These are phyloP conservation scores for Tetropium fuscum DNA, from an alignment of 2,888 invertebrate genomes.

Conservation along the genomic window DNA sequence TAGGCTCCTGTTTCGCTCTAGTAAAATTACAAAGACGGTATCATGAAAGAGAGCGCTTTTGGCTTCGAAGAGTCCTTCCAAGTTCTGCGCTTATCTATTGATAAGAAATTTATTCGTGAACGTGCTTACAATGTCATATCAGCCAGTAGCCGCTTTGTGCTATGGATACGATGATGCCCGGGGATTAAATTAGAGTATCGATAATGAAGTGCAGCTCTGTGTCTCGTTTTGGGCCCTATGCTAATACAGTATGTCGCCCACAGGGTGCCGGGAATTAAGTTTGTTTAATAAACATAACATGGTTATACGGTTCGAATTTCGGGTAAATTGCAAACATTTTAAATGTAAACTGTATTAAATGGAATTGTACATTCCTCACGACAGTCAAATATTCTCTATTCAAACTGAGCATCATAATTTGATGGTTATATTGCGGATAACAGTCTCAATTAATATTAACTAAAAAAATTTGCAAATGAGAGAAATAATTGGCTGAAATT, in stretches of 20 bases:
- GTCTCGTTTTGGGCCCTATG: constrained; percentile 1
- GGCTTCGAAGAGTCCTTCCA: constrained; percentile 15
- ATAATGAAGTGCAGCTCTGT: constrained; percentile 2
- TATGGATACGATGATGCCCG: constrained; percentile 11
- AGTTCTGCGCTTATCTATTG: constrained; percentile 18
- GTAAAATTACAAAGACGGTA: constrained; percentile 16
- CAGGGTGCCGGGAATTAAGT: constrained; percentile 8
- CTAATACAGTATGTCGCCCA: constrained; percentile 4
- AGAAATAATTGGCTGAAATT: too few relatives aligned
- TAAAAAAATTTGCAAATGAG: too few relatives aligned
- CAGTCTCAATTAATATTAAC: too few relatives aligned
- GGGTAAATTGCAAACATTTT: too few relatives aligned
- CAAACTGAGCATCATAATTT: too few relatives aligned
- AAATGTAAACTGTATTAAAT: too few relatives aligned
- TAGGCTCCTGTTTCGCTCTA: constrained; percentile 9
- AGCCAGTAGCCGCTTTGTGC: constrained; percentile 17
- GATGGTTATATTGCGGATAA: too few relatives aligned
- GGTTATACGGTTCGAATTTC: too few relatives aligned
- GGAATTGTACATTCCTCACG: too few relatives aligned
- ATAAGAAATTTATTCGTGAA: constrained; percentile 20
- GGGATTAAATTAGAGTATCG: constrained; percentile 19
- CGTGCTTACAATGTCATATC: constrained; percentile 19
- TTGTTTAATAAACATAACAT: constrained; percentile 16
- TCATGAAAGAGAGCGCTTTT: constrained; percentile 15
- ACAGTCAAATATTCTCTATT: too few relatives aligned